phyloP scores from a whole-genome alignment of 2,888 invertebrate species.

The Sepiola atlantica region DNA sequence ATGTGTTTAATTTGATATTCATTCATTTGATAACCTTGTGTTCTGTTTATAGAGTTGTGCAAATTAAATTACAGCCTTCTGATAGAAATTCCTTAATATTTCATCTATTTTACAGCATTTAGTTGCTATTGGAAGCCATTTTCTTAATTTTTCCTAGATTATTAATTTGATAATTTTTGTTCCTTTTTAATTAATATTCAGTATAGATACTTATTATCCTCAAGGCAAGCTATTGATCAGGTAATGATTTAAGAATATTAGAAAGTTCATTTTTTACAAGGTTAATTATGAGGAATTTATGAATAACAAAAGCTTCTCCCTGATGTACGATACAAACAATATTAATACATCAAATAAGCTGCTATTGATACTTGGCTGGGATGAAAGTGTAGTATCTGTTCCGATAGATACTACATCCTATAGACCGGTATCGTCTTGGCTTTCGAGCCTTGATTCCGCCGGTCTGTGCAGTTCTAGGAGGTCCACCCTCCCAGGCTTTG shows the following conservation, averaged over 20 bases:
- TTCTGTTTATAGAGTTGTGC: accelerated
- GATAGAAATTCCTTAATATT: not conserved
- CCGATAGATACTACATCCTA: too few species aligned
- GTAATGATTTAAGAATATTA: not conserved
- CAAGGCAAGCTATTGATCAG: not conserved
- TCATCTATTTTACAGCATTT: not conserved
- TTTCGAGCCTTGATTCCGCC: too few species aligned
- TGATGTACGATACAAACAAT: too few species aligned
- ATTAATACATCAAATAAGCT: too few species aligned
- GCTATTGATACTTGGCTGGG: too few species aligned
- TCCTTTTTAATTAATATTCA: not conserved
- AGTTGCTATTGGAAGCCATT: not conserved
- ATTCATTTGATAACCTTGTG: not conserved
- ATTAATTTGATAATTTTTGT: not conserved
- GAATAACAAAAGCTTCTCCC: not conserved
- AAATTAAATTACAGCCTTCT: not conserved
- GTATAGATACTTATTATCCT: not conserved
- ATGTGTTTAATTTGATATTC: not conserved
- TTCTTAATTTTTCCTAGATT: not conserved
- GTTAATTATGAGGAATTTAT: not conserved
- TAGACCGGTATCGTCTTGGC: too few species aligned
- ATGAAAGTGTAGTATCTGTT: too few species aligned
- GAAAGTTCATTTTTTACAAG: not conserved
- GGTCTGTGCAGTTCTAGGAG: too few species aligned
- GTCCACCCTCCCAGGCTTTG: too few species aligned